Conservation (phyloP, 2,113 vertebrate genomes). For the Rhinolophus sinicus region DNA sequence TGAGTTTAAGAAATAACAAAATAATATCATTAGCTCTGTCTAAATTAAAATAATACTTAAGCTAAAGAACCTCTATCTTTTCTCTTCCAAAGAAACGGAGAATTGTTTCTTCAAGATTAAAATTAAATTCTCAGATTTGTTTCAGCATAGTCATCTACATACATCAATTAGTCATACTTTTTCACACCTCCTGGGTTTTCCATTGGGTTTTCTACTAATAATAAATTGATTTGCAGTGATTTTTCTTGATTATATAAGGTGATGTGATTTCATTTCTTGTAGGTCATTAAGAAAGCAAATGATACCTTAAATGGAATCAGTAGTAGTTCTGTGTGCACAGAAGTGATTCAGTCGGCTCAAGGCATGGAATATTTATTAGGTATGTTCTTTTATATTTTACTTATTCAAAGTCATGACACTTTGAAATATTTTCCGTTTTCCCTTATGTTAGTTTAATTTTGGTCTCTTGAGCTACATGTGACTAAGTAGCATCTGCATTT, state of each 20-base stretch:
- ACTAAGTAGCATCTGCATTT: conserved; percentile 31
- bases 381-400: conserved; percentile 83
- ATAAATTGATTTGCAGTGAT: conserved; percentile 13
- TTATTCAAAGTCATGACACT: conserved; percentile 2
- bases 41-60: conserved; percentile 39
- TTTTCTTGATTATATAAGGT: conserved; percentile 30
- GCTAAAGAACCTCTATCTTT: not conserved
- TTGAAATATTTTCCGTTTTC: not conserved
- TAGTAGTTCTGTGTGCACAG: conserved; percentile 97
- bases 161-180: not conserved
- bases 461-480: not conserved
- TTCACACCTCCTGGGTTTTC: not conserved
- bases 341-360: conserved; percentile 98
- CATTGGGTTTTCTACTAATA: not conserved
- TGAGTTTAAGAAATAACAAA: conserved; percentile 41
- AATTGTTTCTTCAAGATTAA: conserved; percentile 43
- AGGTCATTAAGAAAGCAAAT: conserved; percentile 99
- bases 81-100: not conserved
- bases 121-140: conserved; percentile 8
- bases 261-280: conserved; percentile 65
- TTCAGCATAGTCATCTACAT: not conserved
- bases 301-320: conserved; percentile 98
- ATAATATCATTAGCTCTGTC: not conserved
- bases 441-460: conserved; percentile 26
- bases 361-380: conserved; percentile 99